phyloP scores from a whole-genome alignment of 1,140 invertebrate species.

The Kradibia gibbosae region DNA sequence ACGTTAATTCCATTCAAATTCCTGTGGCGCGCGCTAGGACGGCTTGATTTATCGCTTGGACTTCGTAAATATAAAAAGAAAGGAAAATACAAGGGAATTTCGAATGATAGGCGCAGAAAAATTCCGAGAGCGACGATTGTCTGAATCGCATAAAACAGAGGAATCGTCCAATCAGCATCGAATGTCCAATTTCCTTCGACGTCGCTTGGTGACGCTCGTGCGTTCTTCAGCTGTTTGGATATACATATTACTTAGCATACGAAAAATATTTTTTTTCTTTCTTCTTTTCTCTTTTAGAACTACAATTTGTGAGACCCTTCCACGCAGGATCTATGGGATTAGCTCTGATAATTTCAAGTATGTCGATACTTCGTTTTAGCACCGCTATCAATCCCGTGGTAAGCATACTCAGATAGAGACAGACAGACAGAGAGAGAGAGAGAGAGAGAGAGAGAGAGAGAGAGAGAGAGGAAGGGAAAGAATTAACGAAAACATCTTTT shows the following conservation, averaged over 20 bases:
- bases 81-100: slow-evolving; percentile 30
- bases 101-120: slow-evolving; percentile 26
- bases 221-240: not conserved
- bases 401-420: too few relatives aligned
- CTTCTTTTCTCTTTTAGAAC: not conserved
- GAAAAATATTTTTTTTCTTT: not conserved
- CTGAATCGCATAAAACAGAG: not conserved
- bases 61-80: slow-evolving; percentile 31
- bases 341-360: slow-evolving; percentile 24
- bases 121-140: not conserved
- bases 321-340: slow-evolving; percentile 8
- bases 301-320: not conserved
- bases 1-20: slow-evolving; percentile 49
- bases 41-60: slow-evolving; percentile 31
- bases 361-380: slow-evolving; percentile 21
- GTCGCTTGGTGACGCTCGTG: not conserved
- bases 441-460: not conserved
- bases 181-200: slow-evolving; percentile 38
- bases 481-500: too few relatives aligned
- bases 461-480: too few relatives aligned
- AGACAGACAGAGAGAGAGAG: not conserved
- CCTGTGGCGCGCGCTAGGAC: not conserved
- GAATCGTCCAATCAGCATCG: not conserved
- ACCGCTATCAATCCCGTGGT: not conserved
- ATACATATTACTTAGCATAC: not conserved